A percentile compares a stretch with the other conserved stretches of the same genome.
phyloP scores from a whole-genome alignment of 2,888 invertebrate genomes.

The Ophioninae sp. region DNA sequence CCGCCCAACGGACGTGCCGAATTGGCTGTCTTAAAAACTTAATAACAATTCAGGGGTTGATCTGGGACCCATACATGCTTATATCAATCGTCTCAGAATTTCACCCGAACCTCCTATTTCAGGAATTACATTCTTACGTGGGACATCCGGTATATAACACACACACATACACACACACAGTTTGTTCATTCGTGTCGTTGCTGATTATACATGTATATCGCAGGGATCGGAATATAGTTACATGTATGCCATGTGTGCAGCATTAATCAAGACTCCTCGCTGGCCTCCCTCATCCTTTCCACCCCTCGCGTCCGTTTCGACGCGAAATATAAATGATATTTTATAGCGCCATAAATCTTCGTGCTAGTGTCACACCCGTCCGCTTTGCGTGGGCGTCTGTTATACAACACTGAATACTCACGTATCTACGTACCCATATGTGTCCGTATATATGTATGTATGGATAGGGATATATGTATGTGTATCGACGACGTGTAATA shows the following conservation, averaged over 20 bases:
- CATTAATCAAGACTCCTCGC: slow-evolving; percentile 77
- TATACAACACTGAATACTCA: slow-evolving; percentile 24
- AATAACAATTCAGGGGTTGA: no score
- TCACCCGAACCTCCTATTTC: no score
- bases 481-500: slow-evolving; percentile 50
- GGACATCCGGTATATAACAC: no score
- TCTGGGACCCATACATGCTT: no score
- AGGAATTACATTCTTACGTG: no score
- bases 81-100: no score
- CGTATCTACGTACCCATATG: slow-evolving; percentile 7
- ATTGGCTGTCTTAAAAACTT: no score
- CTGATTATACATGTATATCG: slow-evolving; percentile 20
- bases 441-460: slow-evolving; percentile 2
- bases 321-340: slow-evolving; percentile 81
- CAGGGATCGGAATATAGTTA: slow-evolving; percentile 13
- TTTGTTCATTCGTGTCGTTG: slow-evolving; percentile 75
- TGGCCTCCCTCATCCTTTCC: slow-evolving; percentile 36
- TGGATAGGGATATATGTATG: slow-evolving; percentile 21
- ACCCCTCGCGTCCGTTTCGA: slow-evolving; percentile 73
- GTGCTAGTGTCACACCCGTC: slow-evolving; percentile 72
- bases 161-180: slow-evolving; percentile 70
- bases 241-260: slow-evolving; percentile 64
- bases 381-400: slow-evolving; percentile 62
- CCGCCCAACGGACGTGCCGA: no score
- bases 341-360: slow-evolving; percentile 81